These are phyloP conservation scores for Bryconaethiops microstoma DNA, from an alignment of 2,797 vertebrate species.

Conservation along the genomic window DNA sequence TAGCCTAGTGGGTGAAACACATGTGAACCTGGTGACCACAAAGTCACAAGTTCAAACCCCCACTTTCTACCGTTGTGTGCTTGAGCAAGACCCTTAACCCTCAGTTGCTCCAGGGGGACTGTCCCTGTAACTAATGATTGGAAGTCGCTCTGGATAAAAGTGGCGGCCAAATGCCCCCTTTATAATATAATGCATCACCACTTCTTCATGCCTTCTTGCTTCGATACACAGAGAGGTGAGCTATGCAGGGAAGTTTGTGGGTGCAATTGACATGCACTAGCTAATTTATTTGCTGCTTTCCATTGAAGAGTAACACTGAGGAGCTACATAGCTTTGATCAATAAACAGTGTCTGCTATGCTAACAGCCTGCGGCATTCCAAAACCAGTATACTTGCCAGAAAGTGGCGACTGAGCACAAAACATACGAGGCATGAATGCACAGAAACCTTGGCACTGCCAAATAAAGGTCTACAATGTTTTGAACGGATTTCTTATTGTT, in stretches of 20 bases:
- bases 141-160: no score
- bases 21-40: no score
- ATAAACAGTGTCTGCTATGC: constrained; percentile 25
- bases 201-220: no score
- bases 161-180: no score
- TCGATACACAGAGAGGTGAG: constrained; percentile 21
- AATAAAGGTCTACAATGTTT: neutral
- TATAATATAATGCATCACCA: neutral
- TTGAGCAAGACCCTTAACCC: no score
- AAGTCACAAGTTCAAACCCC: no score
- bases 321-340: constrained; percentile 41
- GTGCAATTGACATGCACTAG: constrained; percentile 38
- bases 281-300: constrained; percentile 42
- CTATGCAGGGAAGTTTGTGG: constrained; percentile 31
- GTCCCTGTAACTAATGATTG: no score
- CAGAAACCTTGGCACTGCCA: neutral
- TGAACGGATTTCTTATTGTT: neutral
- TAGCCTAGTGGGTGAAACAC: no score
- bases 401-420: neutral
- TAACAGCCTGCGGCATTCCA: neutral
- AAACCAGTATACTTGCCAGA: neutral
- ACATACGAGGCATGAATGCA: neutral
- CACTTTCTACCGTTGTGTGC: no score
- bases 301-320: constrained; percentile 37
- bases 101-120: no score